Evolutionary conservation across 2,888 invertebrate genomes (phyloP), one percentile per base, ranked within the genome.

Genomic region (Monochamus alternatus): DNA sequence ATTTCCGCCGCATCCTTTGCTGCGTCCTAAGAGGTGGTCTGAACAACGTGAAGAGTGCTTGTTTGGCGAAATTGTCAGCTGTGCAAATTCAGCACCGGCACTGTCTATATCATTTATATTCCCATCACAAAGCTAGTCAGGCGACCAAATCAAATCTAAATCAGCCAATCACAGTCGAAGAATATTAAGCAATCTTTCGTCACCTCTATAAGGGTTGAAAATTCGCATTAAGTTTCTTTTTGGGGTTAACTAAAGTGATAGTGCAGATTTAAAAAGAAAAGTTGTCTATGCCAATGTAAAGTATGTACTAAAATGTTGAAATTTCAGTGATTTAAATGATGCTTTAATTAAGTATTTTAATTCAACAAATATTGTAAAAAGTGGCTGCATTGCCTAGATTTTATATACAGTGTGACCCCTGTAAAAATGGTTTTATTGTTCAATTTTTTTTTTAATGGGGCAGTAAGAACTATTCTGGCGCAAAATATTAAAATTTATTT

Each of bases 111-210:
- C 82, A 85, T 86, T 84, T 84, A 83, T 86, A 87, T 87, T 87
- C 87, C 78, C 75, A 81, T 85, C 87, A 85, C 85, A 83, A 78
- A 81, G 78, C 82, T 82, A 84, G 86, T 84, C 85, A 84, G 85
- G 82, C 85, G 85, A 85, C 86, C 85, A 86, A 88, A 88, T 87
- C 87, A 87, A 87, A 87, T 87, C 84, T 82, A 83, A 84, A 85
- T 86, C 85, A 82, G 81, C 83, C 85, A 85, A 86, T 85, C 85
- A 81, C 81, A 77, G 80, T 77, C 64, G 77, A 81, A 78, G 85
- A 85, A 85, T 85, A 85, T 85, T 84, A 85, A 85, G 83, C 82
- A 82, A 78, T 83, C 75, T 75, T 78, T 80, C 77, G 69, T 55
- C 75, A 78, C 75, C 81, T 78, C 73, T 51, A 60, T 75, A 71